Evolutionary conservation across 2,113 vertebrate species (phyloP).

Genomic region (Festucalex cinctus): DNA sequence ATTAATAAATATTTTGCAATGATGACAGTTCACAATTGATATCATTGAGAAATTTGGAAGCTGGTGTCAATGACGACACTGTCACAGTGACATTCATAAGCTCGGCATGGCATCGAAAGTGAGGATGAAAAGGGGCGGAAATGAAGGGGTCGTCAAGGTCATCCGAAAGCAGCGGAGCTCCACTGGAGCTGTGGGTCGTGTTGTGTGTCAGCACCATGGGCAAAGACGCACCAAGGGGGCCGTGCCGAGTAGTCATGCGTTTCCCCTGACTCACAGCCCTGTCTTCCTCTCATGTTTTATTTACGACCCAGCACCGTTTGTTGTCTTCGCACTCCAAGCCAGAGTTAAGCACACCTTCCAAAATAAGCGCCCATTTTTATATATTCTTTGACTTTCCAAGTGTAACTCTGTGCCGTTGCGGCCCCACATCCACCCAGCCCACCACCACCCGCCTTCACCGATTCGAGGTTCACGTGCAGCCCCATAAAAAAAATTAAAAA

Average conservation of each 20-base stretch:
- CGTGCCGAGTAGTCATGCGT: slow-evolving; percentile 58
- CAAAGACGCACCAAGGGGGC: slow-evolving; percentile 49
- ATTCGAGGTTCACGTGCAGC: slow-evolving; percentile 39
- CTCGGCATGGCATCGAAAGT: neutral
- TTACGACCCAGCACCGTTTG: slow-evolving; percentile 52
- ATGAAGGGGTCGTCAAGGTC: slow-evolving; percentile 5
- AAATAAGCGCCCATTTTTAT: slow-evolving; percentile 24
- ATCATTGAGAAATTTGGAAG: too few species aligned
- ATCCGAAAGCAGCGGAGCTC: neutral
- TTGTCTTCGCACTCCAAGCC: slow-evolving; percentile 40
- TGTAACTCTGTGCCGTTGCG: slow-evolving; percentile 32
- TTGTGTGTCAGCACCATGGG: slow-evolving; percentile 4
- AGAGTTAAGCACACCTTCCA: slow-evolving; percentile 33
- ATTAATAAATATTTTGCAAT: too few species aligned
- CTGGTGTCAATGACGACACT: too few species aligned
- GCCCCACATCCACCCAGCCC: neutral
- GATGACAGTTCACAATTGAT: too few species aligned
- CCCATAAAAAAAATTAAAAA: slow-evolving; percentile 5
- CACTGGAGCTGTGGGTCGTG: neutral
- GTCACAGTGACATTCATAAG: neutral
- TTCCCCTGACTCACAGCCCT: slow-evolving; percentile 60
- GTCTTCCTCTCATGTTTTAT: slow-evolving; percentile 66
- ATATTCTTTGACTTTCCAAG: slow-evolving; percentile 2
- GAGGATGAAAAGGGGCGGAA: neutral
- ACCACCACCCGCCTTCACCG: slow-evolving; percentile 9